Conservation (phyloP, 2,888 invertebrate species). For the Elysia crispata region DNA sequence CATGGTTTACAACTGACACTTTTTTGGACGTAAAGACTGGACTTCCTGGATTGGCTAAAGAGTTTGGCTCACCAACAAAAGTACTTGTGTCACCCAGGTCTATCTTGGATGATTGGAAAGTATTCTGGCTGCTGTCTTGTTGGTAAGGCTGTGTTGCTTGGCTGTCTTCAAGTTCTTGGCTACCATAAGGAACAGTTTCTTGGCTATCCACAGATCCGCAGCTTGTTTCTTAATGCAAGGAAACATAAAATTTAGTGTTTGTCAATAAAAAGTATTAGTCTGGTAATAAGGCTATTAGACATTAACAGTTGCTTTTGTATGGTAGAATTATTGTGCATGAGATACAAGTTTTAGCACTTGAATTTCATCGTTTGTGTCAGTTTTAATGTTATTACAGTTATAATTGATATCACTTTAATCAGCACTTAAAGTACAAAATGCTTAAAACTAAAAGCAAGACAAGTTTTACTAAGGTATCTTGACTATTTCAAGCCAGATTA, state of each 20-base stretch:
- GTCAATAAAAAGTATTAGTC: background rate
- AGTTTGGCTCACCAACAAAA: too few relatives aligned
- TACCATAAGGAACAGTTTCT: conserved; percentile 18
- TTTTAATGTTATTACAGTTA: too few relatives aligned
- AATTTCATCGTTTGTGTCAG: too few relatives aligned
- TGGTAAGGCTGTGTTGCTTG: conserved; percentile 6
- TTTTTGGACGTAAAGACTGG: conserved; percentile 34
- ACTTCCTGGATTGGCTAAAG: conserved; percentile 20
- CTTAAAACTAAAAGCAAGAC: too few relatives aligned
- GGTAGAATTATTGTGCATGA: too few relatives aligned
- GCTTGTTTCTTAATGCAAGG: conserved; percentile 28
- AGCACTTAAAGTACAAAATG: too few relatives aligned
- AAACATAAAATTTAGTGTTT: conserved; percentile 6
- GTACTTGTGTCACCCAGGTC: background rate
- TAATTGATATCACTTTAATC: too few relatives aligned
- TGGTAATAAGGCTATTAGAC: too few relatives aligned
- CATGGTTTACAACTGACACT: background rate
- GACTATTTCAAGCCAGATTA: too few relatives aligned
- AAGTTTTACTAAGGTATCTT: too few relatives aligned
- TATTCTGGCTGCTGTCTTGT: conserved; percentile 15
- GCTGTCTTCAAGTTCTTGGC: conserved; percentile 15
- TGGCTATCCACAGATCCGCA: conserved; percentile 36
- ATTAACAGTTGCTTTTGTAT: too few relatives aligned
- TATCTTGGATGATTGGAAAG: background rate
- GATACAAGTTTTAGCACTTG: too few relatives aligned